Evolutionary conservation across 2,113 vertebrate genomes (phyloP), one percentile per base, ranked within the genome.

Genomic region (Chlorodrepanis virens): DNA sequence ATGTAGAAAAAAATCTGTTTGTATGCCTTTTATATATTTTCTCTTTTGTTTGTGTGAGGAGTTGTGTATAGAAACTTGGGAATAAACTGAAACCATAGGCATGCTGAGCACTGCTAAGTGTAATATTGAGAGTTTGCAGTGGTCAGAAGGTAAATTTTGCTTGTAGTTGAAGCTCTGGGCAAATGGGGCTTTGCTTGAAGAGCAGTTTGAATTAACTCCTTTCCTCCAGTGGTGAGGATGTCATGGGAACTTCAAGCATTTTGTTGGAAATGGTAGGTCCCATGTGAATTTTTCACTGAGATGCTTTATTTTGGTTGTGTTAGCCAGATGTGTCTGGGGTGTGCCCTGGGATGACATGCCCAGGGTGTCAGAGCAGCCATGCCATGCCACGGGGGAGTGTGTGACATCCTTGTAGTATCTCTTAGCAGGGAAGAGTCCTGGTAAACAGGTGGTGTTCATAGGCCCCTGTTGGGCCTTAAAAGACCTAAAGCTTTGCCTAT

Each of bases 331-430:
- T 75, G 16, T 49, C 31, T 40, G 42, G 28, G 6, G 2, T n/a
- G 40, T 80, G 57, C 45, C 50, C 17, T 49, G 72, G 68, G 22
- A 54, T 18, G 5, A 6, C 1, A 1, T 31, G 39, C 44, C 57
- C 15, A 24, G 79, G 0, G 0, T 49, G n/a, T 50, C 56, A 79
- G 37, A 21, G 12, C 52, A 89, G 24, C 39, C 0, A 0, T 47
- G 33, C 44, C 2, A 0, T 50, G n/a, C 16, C 50, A 18, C 18
- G 50, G 49, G n/a, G 52, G 9, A 49, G 2, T 4, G 3, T 8
- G 19, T 67, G 78, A 54, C 3, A 4, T 70, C 20, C 11, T 33
- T 81, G 21, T 52, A 31, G 6, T 56, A 33, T 29, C 33, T 21
- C 56, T 82, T 60, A 37, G 49, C 35, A 47, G 21, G 52, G n/a